phyloP scores from a whole-genome alignment of 2,113 vertebrate species.

The Delphinapterus leucas region DNA sequence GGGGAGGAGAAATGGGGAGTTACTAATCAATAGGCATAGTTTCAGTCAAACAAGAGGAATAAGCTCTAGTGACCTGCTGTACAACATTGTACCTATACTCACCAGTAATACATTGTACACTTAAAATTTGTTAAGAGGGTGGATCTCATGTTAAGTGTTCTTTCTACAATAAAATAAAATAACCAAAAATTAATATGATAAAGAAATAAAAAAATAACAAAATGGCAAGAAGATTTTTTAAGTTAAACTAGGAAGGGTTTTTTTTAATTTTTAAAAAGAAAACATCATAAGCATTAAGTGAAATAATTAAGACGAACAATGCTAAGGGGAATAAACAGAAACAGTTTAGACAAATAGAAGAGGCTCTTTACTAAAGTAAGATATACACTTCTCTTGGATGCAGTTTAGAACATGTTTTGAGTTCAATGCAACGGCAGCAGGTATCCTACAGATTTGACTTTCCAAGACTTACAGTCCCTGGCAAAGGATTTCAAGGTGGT shows the following conservation, averaged over 20 bases:
- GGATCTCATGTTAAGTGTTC: background rate
- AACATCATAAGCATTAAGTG: background rate
- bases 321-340: background rate
- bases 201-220: constrained; percentile 2
- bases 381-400: background rate
- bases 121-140: background rate
- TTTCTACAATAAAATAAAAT: background rate
- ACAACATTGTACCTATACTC: background rate
- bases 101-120: background rate
- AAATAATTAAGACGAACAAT: background rate
- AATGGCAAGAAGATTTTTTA: background rate
- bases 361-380: background rate
- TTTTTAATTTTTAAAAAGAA: background rate
- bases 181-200: background rate
- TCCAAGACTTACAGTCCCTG: background rate
- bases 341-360: background rate
- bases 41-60: background rate
- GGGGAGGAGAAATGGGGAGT: background rate
- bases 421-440: background rate
- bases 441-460: background rate
- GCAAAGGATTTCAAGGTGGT: background rate
- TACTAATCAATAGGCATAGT: background rate
- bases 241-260: background rate
- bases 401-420: background rate
- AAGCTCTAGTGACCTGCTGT: background rate